Evolutionary conservation across 92 coral and sea anemone genomes (phyloP), one percentile per base, ranked within the genome.

Genomic region (Hydrozoanthus gracilis): DNA sequence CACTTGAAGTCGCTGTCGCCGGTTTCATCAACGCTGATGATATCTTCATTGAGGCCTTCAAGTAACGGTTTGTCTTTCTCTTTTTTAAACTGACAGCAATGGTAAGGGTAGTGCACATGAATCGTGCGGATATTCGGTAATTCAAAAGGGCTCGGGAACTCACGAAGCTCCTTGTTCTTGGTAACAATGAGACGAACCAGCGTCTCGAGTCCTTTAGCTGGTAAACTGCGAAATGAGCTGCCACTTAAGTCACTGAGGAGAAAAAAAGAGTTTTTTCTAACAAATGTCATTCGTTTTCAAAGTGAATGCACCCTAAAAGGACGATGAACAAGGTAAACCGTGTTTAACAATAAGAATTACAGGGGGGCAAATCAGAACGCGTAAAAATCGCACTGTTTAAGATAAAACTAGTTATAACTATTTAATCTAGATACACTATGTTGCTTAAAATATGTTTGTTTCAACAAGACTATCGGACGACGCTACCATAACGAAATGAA

Each of bases 41-140:
- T 2, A 44, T 71, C 87, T 13, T 73, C 87, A n/a, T 52, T 55
- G 4, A 73, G 35, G 4, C 69, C 77, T 8, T 48, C 47, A 7
- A 51, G 61, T n/a, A 55, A 35, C 10, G 88, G 50, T 46, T 61
- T 66, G 62, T 78, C 86, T 69, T 79, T 89, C 69, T 77, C 80
- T 51, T 77, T 89, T 2, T 92, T 78, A 83, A 96, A 94, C 16
- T 83, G 76, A 74, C 99, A 96, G 86, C 99, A 96, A 82, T 96
- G 99, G 78, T 96, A 95, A 6, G 99, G 97, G 45, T 96, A 96
- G 64, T 92, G 79, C 0, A 90, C 93, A n/a, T 84, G 60, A 55
- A 94, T 79, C 50, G 7, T 65, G 6, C 91, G 90, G 44, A 96
- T 87, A 12, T 62, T 79, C 4, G 93, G 96, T 13, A 96, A 90